Percentiles rank a stretch among this genome's conserved stretches.
Conservation (phyloP, 2,888 invertebrate species). For the Amorpha juglandis region DNA sequence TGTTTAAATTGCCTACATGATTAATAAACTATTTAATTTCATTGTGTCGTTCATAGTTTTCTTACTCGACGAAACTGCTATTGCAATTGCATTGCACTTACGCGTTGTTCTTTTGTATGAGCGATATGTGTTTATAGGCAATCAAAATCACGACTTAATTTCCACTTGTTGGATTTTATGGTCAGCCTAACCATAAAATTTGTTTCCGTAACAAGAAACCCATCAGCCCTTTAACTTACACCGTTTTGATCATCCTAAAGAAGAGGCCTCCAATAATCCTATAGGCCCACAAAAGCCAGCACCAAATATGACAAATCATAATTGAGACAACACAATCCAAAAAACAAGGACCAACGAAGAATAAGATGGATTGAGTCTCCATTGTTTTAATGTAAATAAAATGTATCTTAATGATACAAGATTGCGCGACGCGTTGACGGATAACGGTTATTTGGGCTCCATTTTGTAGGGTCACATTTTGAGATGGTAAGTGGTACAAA, state of each 20-base stretch:
- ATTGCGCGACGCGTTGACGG: conserved; percentile 27
- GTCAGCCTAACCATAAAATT: too few relatives aligned
- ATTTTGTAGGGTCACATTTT: conserved; percentile 6
- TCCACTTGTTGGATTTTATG: too few relatives aligned
- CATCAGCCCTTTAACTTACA: background rate
- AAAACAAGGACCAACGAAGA: conserved; percentile 27
- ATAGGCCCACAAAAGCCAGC: background rate
- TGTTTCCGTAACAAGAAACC: too few relatives aligned
- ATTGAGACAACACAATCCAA: conserved; percentile 21
- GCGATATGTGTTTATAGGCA: too few relatives aligned
- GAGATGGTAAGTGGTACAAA: conserved; percentile 6
- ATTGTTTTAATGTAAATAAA: conserved; percentile 35
- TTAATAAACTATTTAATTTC: too few relatives aligned
- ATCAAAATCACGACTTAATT: too few relatives aligned
- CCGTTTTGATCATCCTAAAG: too few relatives aligned
- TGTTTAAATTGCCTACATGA: too few relatives aligned
- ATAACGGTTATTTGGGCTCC: conserved; percentile 28
- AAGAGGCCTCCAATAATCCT: background rate
- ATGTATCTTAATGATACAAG: conserved; percentile 30
- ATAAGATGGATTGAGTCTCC: conserved; percentile 31
- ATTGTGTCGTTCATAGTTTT: too few relatives aligned
- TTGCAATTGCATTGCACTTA: too few relatives aligned
- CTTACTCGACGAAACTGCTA: too few relatives aligned
- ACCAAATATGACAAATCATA: conserved; percentile 19
- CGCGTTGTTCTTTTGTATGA: too few relatives aligned